These are phyloP conservation scores for Lacerta agilis DNA, from an alignment of 2,797 vertebrate species.

Conservation along the genomic window DNA sequence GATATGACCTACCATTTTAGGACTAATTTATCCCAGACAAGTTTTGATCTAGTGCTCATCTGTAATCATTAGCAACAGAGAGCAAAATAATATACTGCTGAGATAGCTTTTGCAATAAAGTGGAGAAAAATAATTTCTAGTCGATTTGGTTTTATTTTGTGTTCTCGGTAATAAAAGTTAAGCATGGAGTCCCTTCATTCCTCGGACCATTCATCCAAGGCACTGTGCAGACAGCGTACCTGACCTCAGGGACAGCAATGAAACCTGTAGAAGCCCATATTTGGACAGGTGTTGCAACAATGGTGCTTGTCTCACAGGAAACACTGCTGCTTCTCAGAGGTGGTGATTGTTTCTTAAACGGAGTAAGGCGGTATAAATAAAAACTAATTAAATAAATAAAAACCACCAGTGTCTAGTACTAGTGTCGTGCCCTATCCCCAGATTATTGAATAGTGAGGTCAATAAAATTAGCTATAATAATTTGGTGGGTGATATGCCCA, in stretches of 20 bases:
- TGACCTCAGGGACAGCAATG: constrained; percentile 7
- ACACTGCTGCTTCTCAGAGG: too few relatives aligned
- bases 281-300: not conserved
- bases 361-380: too few relatives aligned
- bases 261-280: not conserved
- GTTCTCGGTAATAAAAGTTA: constrained; percentile 21
- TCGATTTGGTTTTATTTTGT: constrained; percentile 42
- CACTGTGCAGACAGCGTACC: not conserved
- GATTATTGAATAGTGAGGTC: too few relatives aligned
- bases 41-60: constrained; percentile 38
- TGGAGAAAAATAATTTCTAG: constrained; percentile 27
- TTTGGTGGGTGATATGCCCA: not conserved
- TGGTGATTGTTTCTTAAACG: too few relatives aligned
- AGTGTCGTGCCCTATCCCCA: not conserved
- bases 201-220: not conserved
- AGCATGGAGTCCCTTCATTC: not conserved
- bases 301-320: too few relatives aligned
- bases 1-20: constrained; percentile 40
- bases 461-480: not conserved
- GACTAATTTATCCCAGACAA: constrained; percentile 44
- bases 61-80: constrained; percentile 44
- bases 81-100: constrained; percentile 43
- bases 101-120: constrained; percentile 26
- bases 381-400: too few relatives aligned
- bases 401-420: too few relatives aligned